phyloP scores from a whole-genome alignment of 2,888 invertebrate genomes.

The Tricholauxania praeusta region DNA sequence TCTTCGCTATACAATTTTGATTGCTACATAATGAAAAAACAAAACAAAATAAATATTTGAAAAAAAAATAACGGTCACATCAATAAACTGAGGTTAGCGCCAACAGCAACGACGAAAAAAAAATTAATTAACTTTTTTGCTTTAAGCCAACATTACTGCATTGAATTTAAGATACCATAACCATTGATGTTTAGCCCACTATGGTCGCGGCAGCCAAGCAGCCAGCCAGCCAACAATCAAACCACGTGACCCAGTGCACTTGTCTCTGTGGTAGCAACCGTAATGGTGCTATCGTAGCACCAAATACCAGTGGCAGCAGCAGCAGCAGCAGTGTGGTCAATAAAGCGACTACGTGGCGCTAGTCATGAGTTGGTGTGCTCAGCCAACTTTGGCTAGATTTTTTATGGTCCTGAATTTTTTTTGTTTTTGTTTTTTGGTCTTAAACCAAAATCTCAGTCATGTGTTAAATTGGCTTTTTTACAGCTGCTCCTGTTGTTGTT shows the following conservation, averaged over 20 bases:
- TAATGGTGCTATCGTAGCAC: too few relatives aligned
- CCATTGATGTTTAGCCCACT: too few relatives aligned
- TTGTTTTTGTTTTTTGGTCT: not conserved
- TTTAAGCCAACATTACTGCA: constrained; percentile 15
- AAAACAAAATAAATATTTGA: not conserved
- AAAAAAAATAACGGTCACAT: not conserved
- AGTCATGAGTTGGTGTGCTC: not conserved
- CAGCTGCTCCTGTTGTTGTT: constrained; percentile 12
- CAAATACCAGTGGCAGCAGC: not conserved
- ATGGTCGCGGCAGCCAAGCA: too few relatives aligned
- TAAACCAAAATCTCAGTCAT: constrained; percentile 27
- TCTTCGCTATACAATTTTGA: not conserved
- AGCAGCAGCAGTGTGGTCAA: constrained; percentile 1
- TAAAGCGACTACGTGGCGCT: constrained; percentile 19
- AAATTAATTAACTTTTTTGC: constrained; percentile 28
- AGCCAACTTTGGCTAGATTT: not conserved
- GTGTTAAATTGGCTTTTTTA: constrained; percentile 30
- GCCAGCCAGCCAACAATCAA: not conserved
- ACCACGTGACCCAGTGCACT: constrained; percentile 26
- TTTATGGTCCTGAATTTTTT: not conserved
- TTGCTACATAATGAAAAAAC: not conserved
- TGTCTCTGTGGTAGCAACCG: constrained; percentile 9
- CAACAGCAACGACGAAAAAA: constrained; percentile 7
- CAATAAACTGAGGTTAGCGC: constrained; percentile 6
- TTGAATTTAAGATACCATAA: not conserved